Evolutionary conservation across 37 sponge, comb jelly and placozoan genomes (phyloP).

Genomic region (Chondrilla cf. caribensis): DNA sequence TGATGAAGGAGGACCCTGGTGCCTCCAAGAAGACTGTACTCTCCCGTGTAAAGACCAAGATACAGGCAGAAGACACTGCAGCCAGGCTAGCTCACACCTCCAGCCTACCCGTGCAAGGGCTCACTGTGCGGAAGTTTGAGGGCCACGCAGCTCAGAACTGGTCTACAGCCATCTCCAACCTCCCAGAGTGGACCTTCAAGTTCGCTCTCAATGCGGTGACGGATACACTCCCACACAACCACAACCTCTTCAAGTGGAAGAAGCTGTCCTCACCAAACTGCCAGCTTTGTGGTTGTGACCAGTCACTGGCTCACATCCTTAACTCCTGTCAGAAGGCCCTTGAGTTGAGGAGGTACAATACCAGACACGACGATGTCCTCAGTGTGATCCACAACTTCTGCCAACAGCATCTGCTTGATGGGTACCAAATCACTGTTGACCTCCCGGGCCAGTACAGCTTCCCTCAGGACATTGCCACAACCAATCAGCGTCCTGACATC

Average conservation of each 20-base stretch:
- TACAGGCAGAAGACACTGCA: not conserved
- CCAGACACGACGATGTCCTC: not conserved
- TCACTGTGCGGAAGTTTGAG: not conserved
- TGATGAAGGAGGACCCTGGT: conserved; percentile 16
- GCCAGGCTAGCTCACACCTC: not conserved
- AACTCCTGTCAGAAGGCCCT: conserved; percentile 1
- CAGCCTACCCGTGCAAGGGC: not conserved
- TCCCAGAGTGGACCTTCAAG: not conserved
- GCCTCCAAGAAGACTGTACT: not conserved
- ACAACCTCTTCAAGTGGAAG: conserved; percentile 21
- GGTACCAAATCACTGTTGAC: not conserved
- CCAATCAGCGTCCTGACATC: conserved; percentile 12
- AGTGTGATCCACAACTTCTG: not conserved
- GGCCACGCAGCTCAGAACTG: not conserved
- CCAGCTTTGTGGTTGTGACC: conserved; percentile 17
- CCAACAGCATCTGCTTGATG: not conserved
- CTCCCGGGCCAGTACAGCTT: not conserved
- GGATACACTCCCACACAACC: conserved; percentile 34
- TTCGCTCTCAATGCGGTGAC: conserved; percentile 11
- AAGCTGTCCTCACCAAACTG: not conserved
- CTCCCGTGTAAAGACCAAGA: not conserved
- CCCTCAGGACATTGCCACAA: not conserved
- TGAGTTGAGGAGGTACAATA: not conserved
- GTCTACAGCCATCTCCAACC: not conserved
- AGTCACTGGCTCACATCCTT: conserved; percentile 13